Percentiles rank a stretch among this genome's conserved stretches.
These are phyloP conservation scores for Lucifuga dentata DNA, from an alignment of 2,113 vertebrate species.

Conservation along the genomic window DNA sequence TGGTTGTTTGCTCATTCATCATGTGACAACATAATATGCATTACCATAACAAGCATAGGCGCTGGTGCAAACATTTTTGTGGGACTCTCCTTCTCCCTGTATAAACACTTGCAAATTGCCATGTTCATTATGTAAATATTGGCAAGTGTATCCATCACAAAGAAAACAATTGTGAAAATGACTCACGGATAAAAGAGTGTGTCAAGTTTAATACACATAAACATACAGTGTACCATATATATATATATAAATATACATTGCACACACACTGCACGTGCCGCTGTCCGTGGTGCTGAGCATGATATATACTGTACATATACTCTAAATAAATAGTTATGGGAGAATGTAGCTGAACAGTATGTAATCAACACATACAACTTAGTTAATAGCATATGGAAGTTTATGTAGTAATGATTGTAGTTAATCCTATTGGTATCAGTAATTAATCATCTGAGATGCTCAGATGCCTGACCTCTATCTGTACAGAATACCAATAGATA, in stretches of 20 bases:
- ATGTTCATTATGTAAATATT: constrained; percentile 50
- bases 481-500: too few relatives aligned
- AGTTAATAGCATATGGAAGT: constrained; percentile 27
- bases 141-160: constrained; percentile 26
- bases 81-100: constrained; percentile 17
- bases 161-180: constrained; percentile 43
- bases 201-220: background rate
- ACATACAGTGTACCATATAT: background rate
- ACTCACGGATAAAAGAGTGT: constrained; percentile 14
- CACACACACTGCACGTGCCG: background rate
- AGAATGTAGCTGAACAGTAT: too few relatives aligned
- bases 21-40: constrained; percentile 53
- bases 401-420: constrained; percentile 18
- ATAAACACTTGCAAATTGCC: constrained; percentile 52
- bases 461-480: constrained; percentile 35
- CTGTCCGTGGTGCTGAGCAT: constrained; percentile 21
- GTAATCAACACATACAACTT: constrained; percentile 2
- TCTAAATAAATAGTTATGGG: too few relatives aligned
- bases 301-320: background rate
- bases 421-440: constrained; percentile 23
- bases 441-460: constrained; percentile 57
- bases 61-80: constrained; percentile 60
- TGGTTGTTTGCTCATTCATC: constrained; percentile 62
- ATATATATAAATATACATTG: background rate
- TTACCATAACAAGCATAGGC: constrained; percentile 48